Percentiles rank a stretch among this genome's conserved stretches.
Evolutionary conservation across 2,888 invertebrate species (phyloP).

Genomic region (Sphaeridia pumilis): DNA sequence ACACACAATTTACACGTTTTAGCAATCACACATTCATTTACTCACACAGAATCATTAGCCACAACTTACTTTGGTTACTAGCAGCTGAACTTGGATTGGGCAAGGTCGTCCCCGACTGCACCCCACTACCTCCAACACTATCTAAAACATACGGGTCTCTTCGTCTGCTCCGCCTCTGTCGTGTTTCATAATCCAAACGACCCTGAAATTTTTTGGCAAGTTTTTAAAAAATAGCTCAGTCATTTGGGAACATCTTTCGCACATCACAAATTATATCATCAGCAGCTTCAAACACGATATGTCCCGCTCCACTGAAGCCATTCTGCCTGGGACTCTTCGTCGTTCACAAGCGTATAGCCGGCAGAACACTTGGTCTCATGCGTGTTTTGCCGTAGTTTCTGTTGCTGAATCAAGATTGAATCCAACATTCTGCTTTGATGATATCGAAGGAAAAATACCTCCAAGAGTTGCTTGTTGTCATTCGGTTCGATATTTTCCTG

Average conservation of each 20-base stretch:
- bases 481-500: conserved; percentile 59
- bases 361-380: neutral
- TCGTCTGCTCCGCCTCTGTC: conserved; percentile 49
- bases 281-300: too few species aligned
- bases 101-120: conserved; percentile 33
- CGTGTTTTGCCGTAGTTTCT: too few species aligned
- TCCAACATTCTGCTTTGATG: neutral
- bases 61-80: conserved; percentile 40
- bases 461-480: conserved; percentile 43
- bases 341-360: too few species aligned
- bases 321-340: too few species aligned
- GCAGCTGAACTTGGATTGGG: conserved; percentile 44
- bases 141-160: conserved; percentile 36
- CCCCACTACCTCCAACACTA: conserved; percentile 34
- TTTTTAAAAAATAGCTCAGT: conserved; percentile 14
- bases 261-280: neutral
- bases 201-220: conserved; percentile 16
- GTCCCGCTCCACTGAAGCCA: neutral
- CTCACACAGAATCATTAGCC: conserved; percentile 19
- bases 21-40: neutral
- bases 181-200: conserved; percentile 15
- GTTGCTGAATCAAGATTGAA: too few species aligned
- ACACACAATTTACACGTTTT: conserved; percentile 6
- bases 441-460: conserved; percentile 17
- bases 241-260: too few species aligned